Base-by-base conservation (phyloP, 2,888 invertebrate species). In the Mechanitis messenoides region DNA sequence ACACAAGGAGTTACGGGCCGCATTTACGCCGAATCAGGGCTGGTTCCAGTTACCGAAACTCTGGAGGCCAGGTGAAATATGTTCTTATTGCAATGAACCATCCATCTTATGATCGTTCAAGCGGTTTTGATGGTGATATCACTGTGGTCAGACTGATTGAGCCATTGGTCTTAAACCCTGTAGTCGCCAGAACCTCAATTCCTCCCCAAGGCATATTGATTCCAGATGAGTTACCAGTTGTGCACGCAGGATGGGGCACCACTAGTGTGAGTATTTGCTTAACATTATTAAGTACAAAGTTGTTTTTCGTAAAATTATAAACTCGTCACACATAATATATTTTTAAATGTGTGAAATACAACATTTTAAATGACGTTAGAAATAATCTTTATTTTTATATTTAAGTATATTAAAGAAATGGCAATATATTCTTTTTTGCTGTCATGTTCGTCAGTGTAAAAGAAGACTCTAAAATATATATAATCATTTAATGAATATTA, bases 181-280 rank as follows among this genome's bases (percentile, higher is more conserved):
- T 65, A 0, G 59, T 83, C 0, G 73, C 75, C 61, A 73, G 61
- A 9, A 70, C 53, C 0, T 35, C 69, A 2, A 78, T 84, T 28
- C n/a, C 73, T 0, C 2, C 66, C 2, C 72, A 67, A 11, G 71
- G 59, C 2, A 7, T 57, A 0, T 0, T 0, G 0, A 35, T 81
- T 0, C 79, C 79, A 0, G 77, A 76, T 55, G 65, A 73, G 45
- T 2, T 73, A 1, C 71, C 76, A 0, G 81, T 82, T 0, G 67
- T 71, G 0, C 75, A 76, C 45, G 81, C 77, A 31, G 83, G 84
- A 33, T 84, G 84, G 84, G 84, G 84, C 0, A 54, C 69, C 0
- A 75, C 71, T 55, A 2, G 69, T 45, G 83, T 83, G 66, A 73
- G 75, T 71, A 47, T 58, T 46, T 12, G 3, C 2, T 20, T 9